phyloP scores from a whole-genome alignment of 2,888 invertebrate species.

The Campoplex capitator region DNA sequence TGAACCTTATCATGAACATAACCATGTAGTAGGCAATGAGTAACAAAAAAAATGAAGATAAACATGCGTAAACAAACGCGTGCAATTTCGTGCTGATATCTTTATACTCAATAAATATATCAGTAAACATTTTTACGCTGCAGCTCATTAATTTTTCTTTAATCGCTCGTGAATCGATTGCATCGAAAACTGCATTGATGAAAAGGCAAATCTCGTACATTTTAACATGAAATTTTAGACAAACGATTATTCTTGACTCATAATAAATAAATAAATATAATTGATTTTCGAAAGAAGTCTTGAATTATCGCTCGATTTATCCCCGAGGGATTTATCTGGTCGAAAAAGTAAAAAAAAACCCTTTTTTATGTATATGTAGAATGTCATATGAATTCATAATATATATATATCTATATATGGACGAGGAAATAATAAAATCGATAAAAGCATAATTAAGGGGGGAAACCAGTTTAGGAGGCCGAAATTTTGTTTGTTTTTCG shows the following conservation, averaged over 20 bases:
- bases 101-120: neutral
- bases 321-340: neutral
- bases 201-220: neutral
- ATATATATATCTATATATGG: neutral
- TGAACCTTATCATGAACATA: neutral
- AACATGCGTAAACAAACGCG: neutral
- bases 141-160: neutral
- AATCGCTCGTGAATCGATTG: neutral
- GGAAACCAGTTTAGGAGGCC: no score
- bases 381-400: neutral
- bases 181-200: neutral
- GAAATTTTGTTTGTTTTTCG: no score
- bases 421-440: conserved; percentile 32
- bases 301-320: neutral
- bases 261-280: neutral
- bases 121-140: neutral
- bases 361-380: neutral
- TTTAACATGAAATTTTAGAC: neutral
- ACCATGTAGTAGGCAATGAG: neutral
- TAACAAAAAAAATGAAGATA: neutral
- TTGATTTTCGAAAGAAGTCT: neutral
- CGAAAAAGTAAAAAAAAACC: neutral
- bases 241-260: neutral
- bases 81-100: neutral
- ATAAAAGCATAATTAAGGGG: conserved; percentile 54